phyloP scores from a whole-genome alignment of 2,797 vertebrate genomes.

The Cyprinella venusta region DNA sequence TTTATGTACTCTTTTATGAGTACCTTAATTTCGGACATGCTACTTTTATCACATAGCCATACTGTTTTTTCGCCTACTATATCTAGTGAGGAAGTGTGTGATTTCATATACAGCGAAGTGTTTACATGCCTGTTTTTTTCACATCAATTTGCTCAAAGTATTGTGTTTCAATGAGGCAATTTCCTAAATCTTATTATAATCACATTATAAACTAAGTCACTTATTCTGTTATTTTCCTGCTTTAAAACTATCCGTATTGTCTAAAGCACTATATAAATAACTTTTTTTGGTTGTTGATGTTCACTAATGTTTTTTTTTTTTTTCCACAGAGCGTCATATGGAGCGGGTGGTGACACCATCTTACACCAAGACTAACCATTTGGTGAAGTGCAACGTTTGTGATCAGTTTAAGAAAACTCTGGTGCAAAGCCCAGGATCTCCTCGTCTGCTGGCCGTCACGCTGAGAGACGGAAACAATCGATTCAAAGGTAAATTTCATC shows the following conservation, averaged over 20 bases:
- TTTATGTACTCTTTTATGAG: not conserved
- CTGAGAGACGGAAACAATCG: not conserved
- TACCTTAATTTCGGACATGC: no score
- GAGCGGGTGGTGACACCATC: accelerated
- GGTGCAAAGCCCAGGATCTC: not conserved
- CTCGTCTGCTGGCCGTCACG: not conserved
- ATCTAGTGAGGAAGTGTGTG: no score
- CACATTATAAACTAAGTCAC: not conserved
- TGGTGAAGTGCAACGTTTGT: not conserved
- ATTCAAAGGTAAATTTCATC: not conserved
- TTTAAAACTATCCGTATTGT: not conserved
- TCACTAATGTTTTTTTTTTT: not conserved
- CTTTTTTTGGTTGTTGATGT: not conserved
- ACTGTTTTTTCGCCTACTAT: not conserved
- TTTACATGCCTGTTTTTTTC: not conserved
- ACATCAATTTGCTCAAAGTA: not conserved
- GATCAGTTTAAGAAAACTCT: constrained; percentile 2
- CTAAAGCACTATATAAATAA: no score
- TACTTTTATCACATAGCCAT: no score
- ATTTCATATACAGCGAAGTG: no score
- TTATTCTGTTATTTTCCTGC: not conserved
- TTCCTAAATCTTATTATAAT: not conserved
- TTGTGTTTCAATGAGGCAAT: no score
- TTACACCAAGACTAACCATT: accelerated
- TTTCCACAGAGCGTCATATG: not conserved